Evolutionary conservation across 2,888 invertebrate species (phyloP), one percentile per base, ranked within the genome.

Genomic region (Lepidochitona cinerea): DNA sequence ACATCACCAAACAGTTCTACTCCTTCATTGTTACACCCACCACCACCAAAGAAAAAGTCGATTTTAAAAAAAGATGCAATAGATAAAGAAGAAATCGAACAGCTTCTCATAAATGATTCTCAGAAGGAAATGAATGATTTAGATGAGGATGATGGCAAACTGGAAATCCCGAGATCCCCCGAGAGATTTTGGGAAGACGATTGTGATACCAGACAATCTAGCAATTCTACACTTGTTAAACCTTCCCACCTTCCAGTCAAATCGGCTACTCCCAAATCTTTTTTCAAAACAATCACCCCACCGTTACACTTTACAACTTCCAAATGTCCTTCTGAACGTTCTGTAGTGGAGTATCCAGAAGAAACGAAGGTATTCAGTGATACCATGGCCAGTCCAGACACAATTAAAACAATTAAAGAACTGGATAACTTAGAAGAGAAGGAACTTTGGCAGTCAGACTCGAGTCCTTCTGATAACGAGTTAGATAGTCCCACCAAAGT

Each of bases 61-160:
- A 95, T 95, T 87, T 91, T 95, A 82, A 95, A 95, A 91, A 95
- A 95, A 90, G 93, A 86, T 68, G 94, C 94, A 84, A 75, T 76
- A 29, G 75, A 80, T 74, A 85, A 79, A 71, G 95, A 95, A 73
- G 95, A 95, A 90, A 95, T 94, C 84, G 95, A 95, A 91, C 93
- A 94, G 79, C 92, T 95, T 68, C 93, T 95, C 83, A 93, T 65
- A 96, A 91, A 93, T 95, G 87, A 70, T 32, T 18, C 35, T 2
- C 52, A 32, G 14, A 68, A 68, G 29, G 68, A 68, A 26, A 37
- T 68, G 2, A 26, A 53, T 18, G 70, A 70, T 18, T 37, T 35
- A 23, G 95, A 95, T 87, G 94, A 93, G 84, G 92, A 92, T 26
- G 59, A 59, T 23, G 23, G 7, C 9, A 59, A 59, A 59, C 12